Base-by-base conservation (phyloP, 2,888 invertebrate species). In the Sphinx pinastri region DNA sequence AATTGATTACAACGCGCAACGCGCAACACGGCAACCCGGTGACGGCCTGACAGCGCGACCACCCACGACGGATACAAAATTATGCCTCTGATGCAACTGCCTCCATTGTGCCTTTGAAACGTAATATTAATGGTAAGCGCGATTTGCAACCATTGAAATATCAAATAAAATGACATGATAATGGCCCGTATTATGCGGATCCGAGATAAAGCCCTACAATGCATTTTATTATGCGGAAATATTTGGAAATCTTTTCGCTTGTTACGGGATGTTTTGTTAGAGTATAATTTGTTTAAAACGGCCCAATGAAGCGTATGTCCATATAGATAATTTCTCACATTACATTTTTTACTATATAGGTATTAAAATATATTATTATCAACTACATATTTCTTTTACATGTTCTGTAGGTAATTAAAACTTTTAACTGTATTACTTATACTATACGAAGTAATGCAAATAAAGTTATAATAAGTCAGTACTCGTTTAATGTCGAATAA, bases 1-100 rank as follows among this genome's bases (percentile, higher is more conserved):
- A 93, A 93, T 93, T 91, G 93, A 93, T 93, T 92, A 90, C 88
- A 79, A 80, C 81, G 81, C 86, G 63, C 63, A 63, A 63, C 63
- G 63, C 60, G 47, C 63, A 58, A 38, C 58, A 31, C 58, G 38
- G 58, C 58, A 63, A 63, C 47, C 49, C 63, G 85, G 87, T 87
- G 91, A 89, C 84, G 81, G 84, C 76, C 87, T 85, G 89, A 86
- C 90, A 86, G 82, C 75, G 75, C 76, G 90, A 79, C 93, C 93
- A 93, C 94, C 93, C 94, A 92, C 88, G 85, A 79, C 72, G 90
- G 51, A 31, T 25, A 71, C 75, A 76, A 77, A 77, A 77, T 80
- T 82, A 81, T 77, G 73, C 75, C 77, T 75, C 79, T 84, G 81
- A 84, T 81, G 84, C 82, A 85, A 87, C 83, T 77, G 79, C 79